Percentiles rank a stretch among this genome's conserved stretches.
Conservation (phyloP, 2,888 invertebrate species). For the Camptogramma bilineatum region DNA sequence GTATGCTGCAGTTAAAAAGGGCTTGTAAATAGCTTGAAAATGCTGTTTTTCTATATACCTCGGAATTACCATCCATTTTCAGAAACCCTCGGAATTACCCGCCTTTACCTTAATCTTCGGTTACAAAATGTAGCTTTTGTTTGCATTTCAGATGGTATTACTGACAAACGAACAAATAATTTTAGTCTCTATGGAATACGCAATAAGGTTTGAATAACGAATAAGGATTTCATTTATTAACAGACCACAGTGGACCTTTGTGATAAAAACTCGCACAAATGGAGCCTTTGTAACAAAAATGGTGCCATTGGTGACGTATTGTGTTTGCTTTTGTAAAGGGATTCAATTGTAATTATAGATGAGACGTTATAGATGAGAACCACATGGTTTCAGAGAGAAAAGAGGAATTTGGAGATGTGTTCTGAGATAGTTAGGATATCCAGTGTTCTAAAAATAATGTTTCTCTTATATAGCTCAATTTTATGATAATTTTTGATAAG, state of each 20-base stretch:
- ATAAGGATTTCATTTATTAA: constrained; percentile 46
- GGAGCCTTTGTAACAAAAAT: constrained; percentile 50
- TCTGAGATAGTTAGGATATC: too few species aligned
- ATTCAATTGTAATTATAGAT: constrained; percentile 17
- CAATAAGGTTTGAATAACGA: constrained; percentile 5
- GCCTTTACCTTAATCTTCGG: not conserved
- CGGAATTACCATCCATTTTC: too few species aligned
- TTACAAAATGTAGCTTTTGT: constrained; percentile 17
- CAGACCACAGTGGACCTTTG: constrained; percentile 48
- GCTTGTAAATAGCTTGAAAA: too few species aligned
- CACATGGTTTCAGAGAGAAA: not conserved
- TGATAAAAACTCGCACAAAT: constrained; percentile 55
- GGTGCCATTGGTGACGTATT: constrained; percentile 29
- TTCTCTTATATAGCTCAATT: too few species aligned
- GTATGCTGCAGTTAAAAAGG: too few species aligned
- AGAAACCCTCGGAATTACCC: too few species aligned
- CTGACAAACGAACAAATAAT: not conserved
- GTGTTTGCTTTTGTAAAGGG: constrained; percentile 32
- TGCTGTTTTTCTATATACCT: too few species aligned
- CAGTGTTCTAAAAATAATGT: too few species aligned
- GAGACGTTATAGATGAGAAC: constrained; percentile 7
- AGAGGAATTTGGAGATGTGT: not conserved
- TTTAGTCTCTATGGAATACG: not conserved
- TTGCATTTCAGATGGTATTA: not conserved
- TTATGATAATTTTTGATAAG: too few species aligned